Evolutionary conservation across 2,888 invertebrate species (phyloP).

Genomic region (Pyrochroa serraticornis): DNA sequence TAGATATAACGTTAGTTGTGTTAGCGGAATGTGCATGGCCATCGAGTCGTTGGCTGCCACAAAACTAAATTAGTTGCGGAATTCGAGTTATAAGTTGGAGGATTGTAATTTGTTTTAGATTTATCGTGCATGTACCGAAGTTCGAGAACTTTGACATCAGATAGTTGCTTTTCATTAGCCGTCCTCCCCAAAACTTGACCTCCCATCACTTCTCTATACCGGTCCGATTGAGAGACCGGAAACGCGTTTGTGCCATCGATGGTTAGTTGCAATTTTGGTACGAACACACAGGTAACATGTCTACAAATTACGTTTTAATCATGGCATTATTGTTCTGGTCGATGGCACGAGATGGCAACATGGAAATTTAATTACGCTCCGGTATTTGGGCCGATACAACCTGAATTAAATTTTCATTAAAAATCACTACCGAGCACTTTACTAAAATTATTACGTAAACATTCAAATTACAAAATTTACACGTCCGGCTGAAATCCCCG

Average conservation of each 20-base stretch:
- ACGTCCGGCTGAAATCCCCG: slow-evolving; percentile 15
- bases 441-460: slow-evolving; percentile 1
- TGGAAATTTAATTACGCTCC: slow-evolving; percentile 19
- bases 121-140: slow-evolving; percentile 8
- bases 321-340: slow-evolving; percentile 13
- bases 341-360: slow-evolving; percentile 16
- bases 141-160: too few relatives aligned
- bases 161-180: too few relatives aligned
- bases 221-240: too few relatives aligned
- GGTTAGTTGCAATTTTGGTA: too few relatives aligned
- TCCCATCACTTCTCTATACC: too few relatives aligned
- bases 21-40: slow-evolving; percentile 22
- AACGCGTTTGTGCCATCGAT: too few relatives aligned
- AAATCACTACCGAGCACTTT: slow-evolving; percentile 22
- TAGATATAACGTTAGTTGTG: slow-evolving; percentile 42
- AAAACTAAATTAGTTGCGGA: slow-evolving; percentile 40
- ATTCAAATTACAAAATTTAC: slow-evolving; percentile 6
- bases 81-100: slow-evolving; percentile 26
- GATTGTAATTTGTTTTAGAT: slow-evolving; percentile 25
- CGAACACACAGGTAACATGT: slow-evolving; percentile 8
- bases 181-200: too few relatives aligned
- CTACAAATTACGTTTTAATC: slow-evolving; percentile 19
- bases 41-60: slow-evolving; percentile 31
- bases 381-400: slow-evolving; percentile 12
- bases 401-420: slow-evolving; percentile 24